phyloP scores from a whole-genome alignment of 2,888 invertebrate genomes.

The Andrena marginata region DNA sequence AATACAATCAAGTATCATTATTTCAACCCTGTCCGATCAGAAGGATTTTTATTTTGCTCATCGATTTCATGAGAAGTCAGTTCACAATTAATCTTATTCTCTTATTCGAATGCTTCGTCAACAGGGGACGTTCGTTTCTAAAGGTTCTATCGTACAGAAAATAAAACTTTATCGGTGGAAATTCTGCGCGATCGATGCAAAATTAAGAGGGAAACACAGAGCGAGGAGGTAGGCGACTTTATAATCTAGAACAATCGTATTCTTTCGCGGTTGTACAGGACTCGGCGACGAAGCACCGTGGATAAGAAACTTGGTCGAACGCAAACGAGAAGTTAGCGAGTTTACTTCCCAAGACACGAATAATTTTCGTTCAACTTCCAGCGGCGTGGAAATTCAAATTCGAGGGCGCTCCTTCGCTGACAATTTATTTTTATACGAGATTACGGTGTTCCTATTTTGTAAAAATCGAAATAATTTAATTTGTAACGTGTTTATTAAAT shows the following conservation, averaged over 20 bases:
- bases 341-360: slow-evolving; percentile 60
- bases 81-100: background rate
- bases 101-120: background rate
- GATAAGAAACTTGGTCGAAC: slow-evolving; percentile 62
- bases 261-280: slow-evolving; percentile 39
- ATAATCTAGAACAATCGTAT: slow-evolving; percentile 50
- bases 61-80: background rate
- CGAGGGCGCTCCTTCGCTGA: slow-evolving; percentile 18
- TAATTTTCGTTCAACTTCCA: slow-evolving; percentile 56
- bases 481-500: background rate
- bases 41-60: no score
- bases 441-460: background rate
- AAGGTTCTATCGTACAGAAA: background rate
- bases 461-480: background rate
- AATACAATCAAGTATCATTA: no score
- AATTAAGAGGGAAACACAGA: slow-evolving; percentile 7
- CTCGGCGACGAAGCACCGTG: slow-evolving; percentile 41
- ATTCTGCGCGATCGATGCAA: background rate
- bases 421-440: slow-evolving; percentile 38
- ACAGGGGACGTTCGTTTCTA: background rate
- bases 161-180: background rate
- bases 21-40: no score
- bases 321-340: slow-evolving; percentile 60
- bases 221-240: slow-evolving; percentile 1
- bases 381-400: slow-evolving; percentile 63